These are phyloP conservation scores for Lacerta viridis DNA, from an alignment of 2,797 vertebrate genomes.

Conservation along the genomic window DNA sequence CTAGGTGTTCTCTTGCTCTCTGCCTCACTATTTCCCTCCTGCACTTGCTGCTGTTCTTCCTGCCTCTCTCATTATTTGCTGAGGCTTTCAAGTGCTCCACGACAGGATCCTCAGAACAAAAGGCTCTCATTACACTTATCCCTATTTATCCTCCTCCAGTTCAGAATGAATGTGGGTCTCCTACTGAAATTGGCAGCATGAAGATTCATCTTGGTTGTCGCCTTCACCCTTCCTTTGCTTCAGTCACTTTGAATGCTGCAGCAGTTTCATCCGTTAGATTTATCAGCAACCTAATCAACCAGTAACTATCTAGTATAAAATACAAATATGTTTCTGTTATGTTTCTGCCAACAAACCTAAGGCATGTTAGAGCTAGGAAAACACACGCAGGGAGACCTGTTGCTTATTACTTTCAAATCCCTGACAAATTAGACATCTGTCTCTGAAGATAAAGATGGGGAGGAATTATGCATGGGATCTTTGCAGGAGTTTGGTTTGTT, in stretches of 20 bases:
- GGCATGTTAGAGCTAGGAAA: constrained; percentile 23
- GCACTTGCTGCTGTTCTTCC: constrained; percentile 49
- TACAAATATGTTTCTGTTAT: constrained; percentile 11
- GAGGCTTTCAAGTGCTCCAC: constrained; percentile 62
- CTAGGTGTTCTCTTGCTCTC: constrained; percentile 40
- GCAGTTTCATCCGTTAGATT: constrained; percentile 56
- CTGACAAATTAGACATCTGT: constrained; percentile 37
- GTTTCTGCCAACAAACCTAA: constrained; percentile 40
- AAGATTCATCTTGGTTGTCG: constrained; percentile 42
- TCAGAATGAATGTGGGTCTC: constrained; percentile 57
- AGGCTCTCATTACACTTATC: constrained; percentile 56
- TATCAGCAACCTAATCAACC: constrained; percentile 47
- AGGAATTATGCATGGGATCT: constrained; percentile 43
- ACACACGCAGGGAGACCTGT: constrained; percentile 32
- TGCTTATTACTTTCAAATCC: constrained; percentile 18
- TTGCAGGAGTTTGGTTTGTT: constrained; percentile 32
- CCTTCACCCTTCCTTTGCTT: constrained; percentile 55
- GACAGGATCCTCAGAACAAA: constrained; percentile 63
- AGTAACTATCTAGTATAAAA: constrained; percentile 48
- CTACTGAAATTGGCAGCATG: constrained; percentile 10
- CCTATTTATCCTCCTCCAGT: constrained; percentile 62
- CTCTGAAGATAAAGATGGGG: constrained; percentile 37
- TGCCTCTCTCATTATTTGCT: constrained; percentile 61
- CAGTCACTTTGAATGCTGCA: constrained; percentile 51
- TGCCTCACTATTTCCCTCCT: constrained; percentile 44